Conservation (phyloP, 2,113 vertebrate genomes). For the Aegithalos caudatus region DNA sequence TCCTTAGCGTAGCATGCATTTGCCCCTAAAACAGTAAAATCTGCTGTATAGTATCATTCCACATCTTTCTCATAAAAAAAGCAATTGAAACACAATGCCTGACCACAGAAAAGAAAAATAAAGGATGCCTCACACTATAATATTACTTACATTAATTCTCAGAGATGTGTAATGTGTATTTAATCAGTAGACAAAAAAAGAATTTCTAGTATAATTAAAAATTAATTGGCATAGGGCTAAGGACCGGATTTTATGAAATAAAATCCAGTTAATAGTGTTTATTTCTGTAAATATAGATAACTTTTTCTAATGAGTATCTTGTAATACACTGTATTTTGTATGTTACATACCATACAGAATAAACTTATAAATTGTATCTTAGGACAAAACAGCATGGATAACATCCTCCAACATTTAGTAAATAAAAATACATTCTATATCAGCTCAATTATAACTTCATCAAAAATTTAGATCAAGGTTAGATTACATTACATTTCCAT, state of each 20-base stretch:
- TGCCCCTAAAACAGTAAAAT: background rate
- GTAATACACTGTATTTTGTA: background rate
- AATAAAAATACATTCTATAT: background rate
- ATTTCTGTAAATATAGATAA: background rate
- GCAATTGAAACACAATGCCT: background rate
- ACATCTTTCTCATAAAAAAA: background rate
- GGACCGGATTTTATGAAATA: background rate
- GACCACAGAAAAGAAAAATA: background rate
- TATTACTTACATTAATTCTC: background rate
- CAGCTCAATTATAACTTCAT: background rate
- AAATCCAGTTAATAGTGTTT: background rate
- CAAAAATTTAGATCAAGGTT: background rate
- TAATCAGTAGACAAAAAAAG: background rate
- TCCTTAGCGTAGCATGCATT: background rate
- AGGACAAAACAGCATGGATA: background rate
- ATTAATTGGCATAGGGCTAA: background rate
- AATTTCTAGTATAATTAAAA: background rate
- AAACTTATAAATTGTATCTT: background rate
- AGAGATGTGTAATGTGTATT: background rate
- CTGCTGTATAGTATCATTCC: background rate
- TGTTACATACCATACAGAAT: background rate
- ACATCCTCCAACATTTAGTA: background rate
- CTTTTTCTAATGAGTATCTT: background rate
- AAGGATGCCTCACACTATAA: background rate
- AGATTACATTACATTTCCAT: background rate